Evolutionary conservation across 2,113 vertebrate species (phyloP), one percentile per base, ranked within the genome.

Genomic region (Trogon surrucura): DNA sequence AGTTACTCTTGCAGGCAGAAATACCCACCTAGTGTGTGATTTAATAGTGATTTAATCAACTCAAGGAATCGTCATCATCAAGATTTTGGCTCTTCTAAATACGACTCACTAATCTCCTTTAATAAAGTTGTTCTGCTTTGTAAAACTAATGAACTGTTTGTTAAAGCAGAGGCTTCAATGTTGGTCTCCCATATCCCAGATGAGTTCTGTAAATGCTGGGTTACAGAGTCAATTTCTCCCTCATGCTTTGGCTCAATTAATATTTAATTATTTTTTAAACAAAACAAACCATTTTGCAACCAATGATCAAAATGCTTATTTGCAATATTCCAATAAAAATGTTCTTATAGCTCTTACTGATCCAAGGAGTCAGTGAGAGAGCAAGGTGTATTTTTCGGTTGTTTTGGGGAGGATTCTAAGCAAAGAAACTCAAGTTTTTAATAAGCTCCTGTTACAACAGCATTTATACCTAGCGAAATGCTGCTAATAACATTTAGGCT

Each of bases 231-330:
- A 95, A 89, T 92, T 88, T 92, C 21, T 78, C 84, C 73, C 80
- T 72, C 7, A 27, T 74, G 67, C 48, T 86, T 89, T 81, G 13
- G 16, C 13, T 85, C 57, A 82, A 92, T 95, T 79, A 87, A 93
- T 48, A 91, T 91, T 91, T 75, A 89, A 89, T 89, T 96, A 75
- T 75, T 91, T 96, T 85, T 92, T 72, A 21, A 94, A 92, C 23
- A 80, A 94, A 88, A 91, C 34, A 91, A 65, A 47, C 26, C 11
- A 47, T 89, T 89, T 87, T 94, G 38, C 30, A 85, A 62, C 18
- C 60, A 85, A 45, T 69, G 5, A 70, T 87, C 25, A 79, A 82
- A 47, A 36, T 51, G n/a, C 78, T 9, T 51, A 21, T 70, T 41
- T 78, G 18, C 50, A 75, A 6, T 61, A 77, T 74, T 91, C 94